Evolutionary conservation across 2,113 vertebrate genomes (phyloP), one percentile per base, ranked within the genome.

Genomic region (Mastomys coucha): DNA sequence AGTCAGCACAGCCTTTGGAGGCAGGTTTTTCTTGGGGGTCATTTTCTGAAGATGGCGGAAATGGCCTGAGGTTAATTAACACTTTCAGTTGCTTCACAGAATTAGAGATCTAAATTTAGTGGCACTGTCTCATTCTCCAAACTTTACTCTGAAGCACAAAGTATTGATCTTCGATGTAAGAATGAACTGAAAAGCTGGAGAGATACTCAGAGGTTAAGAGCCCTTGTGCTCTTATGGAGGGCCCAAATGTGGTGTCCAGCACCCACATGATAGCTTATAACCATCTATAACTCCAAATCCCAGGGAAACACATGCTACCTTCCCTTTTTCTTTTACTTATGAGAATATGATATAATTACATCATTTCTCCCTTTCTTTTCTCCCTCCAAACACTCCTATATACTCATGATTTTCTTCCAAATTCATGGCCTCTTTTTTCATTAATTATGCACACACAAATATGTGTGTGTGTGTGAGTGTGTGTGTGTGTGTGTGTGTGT

Each of bases 61-160:
- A 58, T 39, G 63, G 11, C 13, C 49, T n/a, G 53, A 60, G 92
- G 20, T 45, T 91, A 76, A 65, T 16, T 42, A 94, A 53, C 31
- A 86, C 56, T 85, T 86, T 91, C 78, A 94, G 67, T 33, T 92
- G 14, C 31, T 33, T 94, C 49, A 90, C 36, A 95, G 73, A 92
- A 70, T 77, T 76, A 80, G n/a, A 90, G 53, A 91, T 80, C n/a
- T 28, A 8, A 88, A 81, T 93, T 58, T 45, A 91, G 24, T 58
- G 51, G 6, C 86, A 70, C 80, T 39, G n/a, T 39, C 3, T 87
- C 49, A 77, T 11, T 70, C 51, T 7, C 39, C 51, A 7, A 19
- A 22, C 69, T 92, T 77, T 77, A n/a, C 60, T 88, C 78, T 72
- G 10, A 36, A 63, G 24, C 33, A 49, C n/a, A 67, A 67, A 95